Evolutionary conservation across 2,797 vertebrate species (phyloP).

Genomic region (Sebastes matsubarae): DNA sequence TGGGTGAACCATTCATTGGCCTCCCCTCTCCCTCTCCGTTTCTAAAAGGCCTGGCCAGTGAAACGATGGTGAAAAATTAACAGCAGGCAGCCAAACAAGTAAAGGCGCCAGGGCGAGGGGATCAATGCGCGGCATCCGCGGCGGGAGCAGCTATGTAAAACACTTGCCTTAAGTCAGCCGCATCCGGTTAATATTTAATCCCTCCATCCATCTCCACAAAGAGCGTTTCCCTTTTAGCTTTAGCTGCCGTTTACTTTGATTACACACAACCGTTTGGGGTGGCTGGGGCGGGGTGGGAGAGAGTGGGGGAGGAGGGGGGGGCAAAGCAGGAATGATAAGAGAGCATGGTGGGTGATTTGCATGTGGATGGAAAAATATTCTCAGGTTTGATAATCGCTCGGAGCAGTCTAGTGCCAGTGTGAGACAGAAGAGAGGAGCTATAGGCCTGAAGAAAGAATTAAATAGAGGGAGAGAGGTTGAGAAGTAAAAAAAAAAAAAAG

Average conservation of each 20-base stretch:
- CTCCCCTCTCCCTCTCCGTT: constrained; percentile 28
- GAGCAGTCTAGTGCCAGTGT: constrained; percentile 62
- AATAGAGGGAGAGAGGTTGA: constrained; percentile 24
- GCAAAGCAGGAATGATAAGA: constrained; percentile 71
- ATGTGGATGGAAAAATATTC: constrained; percentile 77
- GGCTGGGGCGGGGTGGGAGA: not conserved
- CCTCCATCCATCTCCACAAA: constrained; percentile 82
- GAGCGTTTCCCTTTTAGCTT: constrained; percentile 77
- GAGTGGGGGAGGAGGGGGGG: not conserved
- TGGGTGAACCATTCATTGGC: constrained; percentile 43
- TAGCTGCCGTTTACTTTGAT: constrained; percentile 81
- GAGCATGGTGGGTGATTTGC: constrained; percentile 76
- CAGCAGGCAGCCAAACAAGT: constrained; percentile 71
- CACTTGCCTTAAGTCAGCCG: constrained; percentile 81
- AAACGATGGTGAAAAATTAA: constrained; percentile 77
- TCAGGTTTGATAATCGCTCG: constrained; percentile 78
- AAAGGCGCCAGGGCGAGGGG: constrained; percentile 65
- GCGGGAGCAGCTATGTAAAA: constrained; percentile 79
- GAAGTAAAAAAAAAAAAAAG: constrained; percentile 3
- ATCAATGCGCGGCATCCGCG: constrained; percentile 70
- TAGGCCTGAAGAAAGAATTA: constrained; percentile 49
- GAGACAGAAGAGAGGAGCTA: constrained; percentile 57
- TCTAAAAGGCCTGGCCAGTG: constrained; percentile 53
- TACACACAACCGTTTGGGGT: constrained; percentile 76
- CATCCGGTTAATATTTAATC: constrained; percentile 84